Conservation (phyloP, 2,888 invertebrate genomes). For the Pilophorus perplexus region DNA sequence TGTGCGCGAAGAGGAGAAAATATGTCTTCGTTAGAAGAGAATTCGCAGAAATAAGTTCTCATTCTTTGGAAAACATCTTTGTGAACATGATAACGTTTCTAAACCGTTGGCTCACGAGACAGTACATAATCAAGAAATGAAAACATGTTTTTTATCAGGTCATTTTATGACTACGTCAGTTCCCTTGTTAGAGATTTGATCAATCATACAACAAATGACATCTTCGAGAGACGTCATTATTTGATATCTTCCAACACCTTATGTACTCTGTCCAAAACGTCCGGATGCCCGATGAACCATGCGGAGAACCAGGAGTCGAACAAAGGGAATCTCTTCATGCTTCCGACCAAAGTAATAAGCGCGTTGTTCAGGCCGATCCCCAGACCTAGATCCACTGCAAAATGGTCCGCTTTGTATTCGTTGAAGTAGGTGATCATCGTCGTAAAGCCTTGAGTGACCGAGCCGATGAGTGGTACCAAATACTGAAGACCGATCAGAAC, state of each 20-base stretch:
- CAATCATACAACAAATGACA: no score
- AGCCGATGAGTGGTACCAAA: neutral
- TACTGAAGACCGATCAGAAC: conserved; percentile 15
- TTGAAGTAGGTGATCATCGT: conserved; percentile 1
- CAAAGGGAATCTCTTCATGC: neutral
- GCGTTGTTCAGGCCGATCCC: conserved; percentile 16
- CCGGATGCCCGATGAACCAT: conserved; percentile 23
- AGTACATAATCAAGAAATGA: no score
- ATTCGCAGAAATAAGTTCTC: no score
- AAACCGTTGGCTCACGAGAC: no score
- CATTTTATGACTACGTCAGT: no score
- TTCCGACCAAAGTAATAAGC: neutral
- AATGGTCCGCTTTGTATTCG: conserved; percentile 18
- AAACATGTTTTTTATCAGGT: no score
- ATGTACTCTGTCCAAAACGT: conserved; percentile 15
- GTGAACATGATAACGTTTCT: no score
- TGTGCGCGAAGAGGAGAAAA: no score
- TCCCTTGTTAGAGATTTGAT: no score
- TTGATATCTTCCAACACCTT: conserved; percentile 1
- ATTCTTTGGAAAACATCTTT: no score
- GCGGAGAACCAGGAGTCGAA: conserved; percentile 21
- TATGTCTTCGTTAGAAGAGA: no score
- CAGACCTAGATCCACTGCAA: conserved; percentile 13
- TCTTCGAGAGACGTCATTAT: no score
- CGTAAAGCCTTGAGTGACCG: neutral